Base-by-base conservation (phyloP, 2,888 invertebrate species). In the Syrphus vitripennis region DNA sequence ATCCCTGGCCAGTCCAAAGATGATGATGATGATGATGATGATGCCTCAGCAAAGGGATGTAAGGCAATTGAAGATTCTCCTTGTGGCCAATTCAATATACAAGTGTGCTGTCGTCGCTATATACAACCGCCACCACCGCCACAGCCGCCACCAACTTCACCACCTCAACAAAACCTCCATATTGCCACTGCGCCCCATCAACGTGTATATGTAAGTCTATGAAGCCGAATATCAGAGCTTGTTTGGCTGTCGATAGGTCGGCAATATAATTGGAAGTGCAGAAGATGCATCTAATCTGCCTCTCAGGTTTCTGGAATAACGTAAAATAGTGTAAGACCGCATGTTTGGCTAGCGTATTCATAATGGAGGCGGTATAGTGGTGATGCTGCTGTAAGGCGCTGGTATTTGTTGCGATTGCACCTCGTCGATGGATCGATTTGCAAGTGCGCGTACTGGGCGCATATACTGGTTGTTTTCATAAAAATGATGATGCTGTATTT, bases 211-310 rank as follows among this genome's bases (percentile, higher is more conserved):
- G 34, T 37, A 31, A 65, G 31, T 50, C 12, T 48, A 59, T 37
- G 31, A 34, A 83, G 55, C 55, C 78, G 50, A 67, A 74, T 50
- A 50, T 79, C 78, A 74, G n/a, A n/a, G 29, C 69, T 83, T 61
- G 78, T 72, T 61, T 80, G 81, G 67, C 82, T 86, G 86, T 86
- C 82, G 82, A 86, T 86, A 86, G 81, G 86, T 86, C 86, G 86
- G 86, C 86, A 86, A 77, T 86, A 86, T 86, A 86, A 86, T 86
- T 86, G 86, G 86, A 86, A 86, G 86, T 86, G 86, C 82, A 74
- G 81, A 72, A 82, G 86, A 86, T 86, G 86, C 86, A 86, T 86
- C 86, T 86, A 82, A 86, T 86, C 86, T 81, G 72, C 48, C 81
- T 82, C 81, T 74, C 72, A 77, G 81, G 81, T 77, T 77, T 86